phyloP scores from a whole-genome alignment of 2,888 invertebrate species.

The Ophioninae sp. region DNA sequence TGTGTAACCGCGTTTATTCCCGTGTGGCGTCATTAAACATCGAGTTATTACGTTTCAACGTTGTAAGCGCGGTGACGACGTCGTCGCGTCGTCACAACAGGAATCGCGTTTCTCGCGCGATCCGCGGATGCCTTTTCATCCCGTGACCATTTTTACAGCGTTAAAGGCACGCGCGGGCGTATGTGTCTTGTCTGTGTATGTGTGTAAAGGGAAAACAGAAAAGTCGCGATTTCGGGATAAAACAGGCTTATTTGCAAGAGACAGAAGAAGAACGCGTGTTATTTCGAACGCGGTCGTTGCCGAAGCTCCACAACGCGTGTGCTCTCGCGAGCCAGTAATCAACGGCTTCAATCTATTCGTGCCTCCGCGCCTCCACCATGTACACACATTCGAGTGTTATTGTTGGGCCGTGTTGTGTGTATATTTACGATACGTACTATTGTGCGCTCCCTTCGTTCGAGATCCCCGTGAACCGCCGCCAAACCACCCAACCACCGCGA shows the following conservation, averaged over 20 bases:
- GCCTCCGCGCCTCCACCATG: background rate
- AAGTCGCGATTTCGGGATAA: constrained; percentile 8
- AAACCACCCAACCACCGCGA: constrained; percentile 39
- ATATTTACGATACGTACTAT: constrained; percentile 56
- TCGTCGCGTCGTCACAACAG: background rate
- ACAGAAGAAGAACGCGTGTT: constrained; percentile 21
- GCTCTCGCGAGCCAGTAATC: background rate
- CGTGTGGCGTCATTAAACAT: constrained; percentile 74
- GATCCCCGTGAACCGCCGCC: constrained; percentile 43
- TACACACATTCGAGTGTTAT: constrained; percentile 45
- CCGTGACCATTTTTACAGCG: background rate
- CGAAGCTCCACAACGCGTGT: constrained; percentile 14
- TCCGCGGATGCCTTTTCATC: background rate
- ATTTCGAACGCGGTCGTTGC: constrained; percentile 17
- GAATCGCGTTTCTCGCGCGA: background rate
- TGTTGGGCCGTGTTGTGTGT: constrained; percentile 56
- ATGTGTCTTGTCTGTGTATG: too few relatives aligned
- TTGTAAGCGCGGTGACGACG: constrained; percentile 41
- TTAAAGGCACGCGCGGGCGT: too few relatives aligned
- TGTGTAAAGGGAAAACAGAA: too few relatives aligned
- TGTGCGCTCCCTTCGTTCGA: constrained; percentile 42
- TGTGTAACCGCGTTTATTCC: constrained; percentile 71
- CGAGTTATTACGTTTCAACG: constrained; percentile 59
- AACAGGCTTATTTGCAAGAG: background rate
- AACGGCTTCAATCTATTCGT: constrained; percentile 25